Evolutionary conservation across 2,797 vertebrate genomes (phyloP).

Genomic region (Megaceryle alcyon): DNA sequence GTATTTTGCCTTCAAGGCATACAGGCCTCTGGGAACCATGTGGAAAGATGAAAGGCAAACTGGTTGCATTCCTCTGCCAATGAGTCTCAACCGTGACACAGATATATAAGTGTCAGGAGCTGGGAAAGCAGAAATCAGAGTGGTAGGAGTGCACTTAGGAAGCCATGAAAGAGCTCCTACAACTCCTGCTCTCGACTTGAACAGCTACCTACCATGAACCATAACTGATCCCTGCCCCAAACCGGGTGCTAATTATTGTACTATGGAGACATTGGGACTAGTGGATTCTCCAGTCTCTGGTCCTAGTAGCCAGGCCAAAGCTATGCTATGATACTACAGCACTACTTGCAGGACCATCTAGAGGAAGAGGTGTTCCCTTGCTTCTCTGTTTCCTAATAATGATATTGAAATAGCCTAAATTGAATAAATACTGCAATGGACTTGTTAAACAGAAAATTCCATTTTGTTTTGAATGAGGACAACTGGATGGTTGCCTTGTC

Average conservation of each 20-base stretch:
- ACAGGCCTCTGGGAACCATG: not conserved
- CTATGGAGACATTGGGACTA: not conserved
- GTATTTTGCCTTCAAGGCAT: slow-evolving; percentile 15
- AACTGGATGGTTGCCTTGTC: not conserved
- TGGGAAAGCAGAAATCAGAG: not conserved
- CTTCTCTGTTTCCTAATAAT: not conserved
- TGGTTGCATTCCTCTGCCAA: slow-evolving; percentile 11
- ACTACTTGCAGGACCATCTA: not conserved
- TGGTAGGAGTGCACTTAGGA: not conserved
- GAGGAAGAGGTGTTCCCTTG: not conserved
- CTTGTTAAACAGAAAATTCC: not conserved
- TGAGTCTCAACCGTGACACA: not conserved
- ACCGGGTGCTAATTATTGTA: not conserved
- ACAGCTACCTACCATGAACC: not conserved
- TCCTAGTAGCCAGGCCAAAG: not conserved
- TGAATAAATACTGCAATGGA: not conserved
- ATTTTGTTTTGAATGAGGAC: not conserved
- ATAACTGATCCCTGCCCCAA: not conserved
- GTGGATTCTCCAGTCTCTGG: not conserved
- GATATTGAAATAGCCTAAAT: not conserved
- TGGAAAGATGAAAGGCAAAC: slow-evolving; percentile 3
- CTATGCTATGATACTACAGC: rapidly evolving
- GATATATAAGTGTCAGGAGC: not conserved
- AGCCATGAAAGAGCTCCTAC: not conserved
- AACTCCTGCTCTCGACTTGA: not conserved